Percentiles rank a stretch among this genome's conserved stretches.
These are phyloP conservation scores for Conger conger DNA, from an alignment of 2,113 vertebrate species.

Conservation along the genomic window DNA sequence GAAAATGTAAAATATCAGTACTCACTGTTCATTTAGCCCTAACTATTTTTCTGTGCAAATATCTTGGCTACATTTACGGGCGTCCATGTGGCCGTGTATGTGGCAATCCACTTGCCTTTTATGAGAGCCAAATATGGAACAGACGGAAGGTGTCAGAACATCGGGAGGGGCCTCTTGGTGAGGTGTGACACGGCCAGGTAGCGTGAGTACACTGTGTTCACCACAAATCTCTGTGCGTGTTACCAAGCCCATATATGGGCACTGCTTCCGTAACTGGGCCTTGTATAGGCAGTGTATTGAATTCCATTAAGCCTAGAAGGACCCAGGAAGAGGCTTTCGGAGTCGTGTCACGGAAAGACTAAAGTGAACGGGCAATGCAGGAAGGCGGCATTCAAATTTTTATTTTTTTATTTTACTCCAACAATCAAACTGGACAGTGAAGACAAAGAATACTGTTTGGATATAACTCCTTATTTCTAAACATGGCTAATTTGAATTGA, in stretches of 20 bases:
- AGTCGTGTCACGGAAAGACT: conserved; percentile 8
- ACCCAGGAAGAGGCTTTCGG: not conserved
- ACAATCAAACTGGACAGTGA: not conserved
- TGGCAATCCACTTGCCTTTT: not conserved
- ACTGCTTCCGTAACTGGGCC: conserved; percentile 9
- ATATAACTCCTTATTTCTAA: not conserved
- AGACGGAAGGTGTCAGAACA: not conserved
- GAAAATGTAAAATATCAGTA: no score
- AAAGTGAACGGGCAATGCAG: not conserved
- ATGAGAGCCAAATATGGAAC: not conserved
- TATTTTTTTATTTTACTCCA: not conserved
- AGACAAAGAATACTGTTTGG: not conserved
- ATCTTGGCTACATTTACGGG: not conserved
- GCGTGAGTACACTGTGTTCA: not conserved
- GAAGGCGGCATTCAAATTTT: not conserved
- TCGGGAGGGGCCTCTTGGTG: not conserved
- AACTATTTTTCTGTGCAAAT: not conserved
- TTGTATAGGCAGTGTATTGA: not conserved
- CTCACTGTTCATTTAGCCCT: no score
- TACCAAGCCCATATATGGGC: conserved; percentile 18
- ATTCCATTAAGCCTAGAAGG: conserved; percentile 5
- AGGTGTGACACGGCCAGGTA: not conserved
- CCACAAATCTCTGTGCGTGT: not conserved
- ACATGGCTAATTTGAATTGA: not conserved
- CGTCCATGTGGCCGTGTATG: not conserved